Conservation (phyloP, 2,888 invertebrate genomes). For the Rhagonycha fulva region DNA sequence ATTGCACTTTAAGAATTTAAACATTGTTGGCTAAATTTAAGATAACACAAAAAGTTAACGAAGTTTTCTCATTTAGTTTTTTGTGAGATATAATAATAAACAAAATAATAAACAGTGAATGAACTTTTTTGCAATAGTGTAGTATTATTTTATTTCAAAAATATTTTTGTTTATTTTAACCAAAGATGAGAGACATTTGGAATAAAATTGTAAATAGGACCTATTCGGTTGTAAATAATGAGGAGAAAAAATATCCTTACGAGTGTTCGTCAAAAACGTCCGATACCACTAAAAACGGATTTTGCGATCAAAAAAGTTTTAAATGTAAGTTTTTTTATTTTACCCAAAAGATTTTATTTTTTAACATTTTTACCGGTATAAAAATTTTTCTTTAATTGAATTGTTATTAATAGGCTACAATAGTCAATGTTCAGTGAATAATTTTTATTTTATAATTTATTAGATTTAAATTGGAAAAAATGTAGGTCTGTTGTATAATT, state of each 20-base stretch:
- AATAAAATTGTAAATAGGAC: constrained; percentile 43
- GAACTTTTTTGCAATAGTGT: too few species aligned
- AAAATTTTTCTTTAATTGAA: neutral
- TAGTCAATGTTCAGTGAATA: neutral
- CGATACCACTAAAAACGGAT: neutral
- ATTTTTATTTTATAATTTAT: neutral
- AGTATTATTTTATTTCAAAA: too few species aligned
- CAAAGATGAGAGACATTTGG: constrained; percentile 49
- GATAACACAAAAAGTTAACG: neutral
- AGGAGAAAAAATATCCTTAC: neutral
- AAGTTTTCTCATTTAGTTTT: neutral
- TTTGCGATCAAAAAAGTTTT: neutral
- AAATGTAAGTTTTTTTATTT: neutral
- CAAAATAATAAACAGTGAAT: neutral
- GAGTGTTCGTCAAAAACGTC: constrained; percentile 4
- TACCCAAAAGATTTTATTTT: too few species aligned
- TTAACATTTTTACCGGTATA: too few species aligned
- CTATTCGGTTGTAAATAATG: constrained; percentile 44
- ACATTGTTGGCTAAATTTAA: neutral
- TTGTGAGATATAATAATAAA: neutral
- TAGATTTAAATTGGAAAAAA: neutral
- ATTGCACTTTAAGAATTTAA: neutral
- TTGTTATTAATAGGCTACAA: neutral
- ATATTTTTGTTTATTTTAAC: neutral
- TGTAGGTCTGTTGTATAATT: too few species aligned